These are phyloP conservation scores for Catalaphyllia jardinei DNA, from an alignment of 64 coral and sea anemone species.

Conservation along the genomic window DNA sequence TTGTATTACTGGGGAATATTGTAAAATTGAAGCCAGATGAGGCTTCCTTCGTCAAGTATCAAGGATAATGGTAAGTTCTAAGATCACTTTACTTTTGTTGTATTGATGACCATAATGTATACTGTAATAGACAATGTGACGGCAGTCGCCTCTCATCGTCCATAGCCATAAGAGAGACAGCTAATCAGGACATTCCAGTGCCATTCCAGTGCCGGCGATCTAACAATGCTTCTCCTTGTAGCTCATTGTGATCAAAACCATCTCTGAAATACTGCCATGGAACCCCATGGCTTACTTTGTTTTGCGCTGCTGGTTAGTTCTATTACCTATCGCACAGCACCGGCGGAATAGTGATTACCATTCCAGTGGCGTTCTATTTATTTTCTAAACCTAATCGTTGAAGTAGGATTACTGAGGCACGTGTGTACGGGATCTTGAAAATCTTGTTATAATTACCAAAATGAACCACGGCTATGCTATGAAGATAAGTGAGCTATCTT, in stretches of 20 bases:
- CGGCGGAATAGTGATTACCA: neutral
- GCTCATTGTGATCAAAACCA: neutral
- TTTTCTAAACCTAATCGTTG: too few relatives aligned
- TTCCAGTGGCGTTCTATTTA: neutral
- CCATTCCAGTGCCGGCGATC: neutral
- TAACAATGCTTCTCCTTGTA: neutral
- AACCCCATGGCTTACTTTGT: neutral
- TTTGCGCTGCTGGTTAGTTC: neutral
- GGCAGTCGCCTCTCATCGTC: neutral
- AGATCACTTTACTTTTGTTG: neutral
- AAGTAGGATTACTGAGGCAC: too few relatives aligned
- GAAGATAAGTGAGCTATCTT: too few relatives aligned
- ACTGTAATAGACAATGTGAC: neutral
- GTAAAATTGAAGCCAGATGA: constrained; percentile 35
- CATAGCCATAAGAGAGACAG: neutral
- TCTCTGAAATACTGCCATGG: neutral
- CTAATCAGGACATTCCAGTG: neutral
- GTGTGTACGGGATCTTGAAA: too few relatives aligned
- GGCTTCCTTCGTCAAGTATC: neutral
- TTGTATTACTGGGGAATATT: neutral
- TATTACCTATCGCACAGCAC: neutral
- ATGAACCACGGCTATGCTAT: too few relatives aligned
- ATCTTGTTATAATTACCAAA: too few relatives aligned
- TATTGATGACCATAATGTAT: neutral
- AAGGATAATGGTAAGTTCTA: neutral